A percentile compares a stretch with the other conserved stretches of the same genome.
Conservation (phyloP, 2,113 vertebrate genomes). For the Chloropsis hardwickii region DNA sequence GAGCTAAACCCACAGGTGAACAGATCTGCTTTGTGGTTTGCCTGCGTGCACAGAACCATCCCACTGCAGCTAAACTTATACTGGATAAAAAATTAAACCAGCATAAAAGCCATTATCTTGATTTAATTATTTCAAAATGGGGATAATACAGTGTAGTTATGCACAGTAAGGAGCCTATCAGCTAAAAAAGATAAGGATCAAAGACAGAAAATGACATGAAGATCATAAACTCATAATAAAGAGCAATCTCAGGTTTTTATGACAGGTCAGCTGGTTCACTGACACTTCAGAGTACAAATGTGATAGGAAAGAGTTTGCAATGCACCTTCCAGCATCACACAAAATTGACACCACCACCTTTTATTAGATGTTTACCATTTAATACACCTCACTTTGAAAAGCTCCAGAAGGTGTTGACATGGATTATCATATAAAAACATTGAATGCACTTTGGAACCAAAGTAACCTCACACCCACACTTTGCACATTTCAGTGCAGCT, state of each 20-base stretch:
- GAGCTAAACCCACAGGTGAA: not conserved
- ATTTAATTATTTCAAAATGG: not conserved
- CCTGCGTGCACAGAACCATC: not conserved
- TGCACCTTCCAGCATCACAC: not conserved
- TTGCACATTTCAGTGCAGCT: not conserved
- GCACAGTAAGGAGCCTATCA: not conserved
- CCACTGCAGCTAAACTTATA: not conserved
- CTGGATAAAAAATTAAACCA: not conserved
- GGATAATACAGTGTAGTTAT: not conserved
- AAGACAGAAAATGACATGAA: not conserved
- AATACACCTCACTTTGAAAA: not conserved
- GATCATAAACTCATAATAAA: not conserved
- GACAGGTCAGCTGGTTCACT: not conserved
- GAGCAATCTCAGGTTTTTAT: not conserved
- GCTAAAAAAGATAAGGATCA: not conserved
- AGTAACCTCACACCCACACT: too few species aligned
- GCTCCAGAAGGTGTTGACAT: not conserved
- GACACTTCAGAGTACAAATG: not conserved
- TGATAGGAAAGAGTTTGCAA: not conserved
- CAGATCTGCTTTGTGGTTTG: not conserved
- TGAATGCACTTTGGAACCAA: not conserved
- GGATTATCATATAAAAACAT: not conserved
- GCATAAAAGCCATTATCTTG: not conserved
- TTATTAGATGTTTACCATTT: not conserved
- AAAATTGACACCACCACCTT: not conserved